Base-by-base conservation (phyloP, 2,113 vertebrate genomes). In the Crotophaga sulcirostris region DNA sequence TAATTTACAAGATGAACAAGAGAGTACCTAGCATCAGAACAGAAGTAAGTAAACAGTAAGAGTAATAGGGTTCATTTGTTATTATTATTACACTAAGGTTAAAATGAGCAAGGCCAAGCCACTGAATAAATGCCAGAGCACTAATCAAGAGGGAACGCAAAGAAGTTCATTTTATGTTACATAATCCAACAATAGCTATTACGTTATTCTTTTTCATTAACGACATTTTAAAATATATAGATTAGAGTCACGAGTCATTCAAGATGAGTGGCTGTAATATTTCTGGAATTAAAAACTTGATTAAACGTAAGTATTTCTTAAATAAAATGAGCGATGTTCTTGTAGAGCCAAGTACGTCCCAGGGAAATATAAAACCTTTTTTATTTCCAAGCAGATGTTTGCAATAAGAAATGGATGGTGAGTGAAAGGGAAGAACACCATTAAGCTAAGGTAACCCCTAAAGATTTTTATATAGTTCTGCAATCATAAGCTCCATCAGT, bases 351-450 rank as follows among this genome's bases (percentile, higher is more conserved):
- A 96, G 95, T 97, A 93, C 84, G 96, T 98, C 97, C 97, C 96
- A 95, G 97, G 98, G 98, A 98, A 98, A 97, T 96, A 96, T 95
- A 97, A 98, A 97, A 87, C 96, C 96, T 90, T 97, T 97, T 97
- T 98, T 96, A 96, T 98, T 97, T 98, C 96, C 95, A 98, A 96
- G 97, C 98, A 98, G 97, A 98, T 98, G 98, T 98, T 98, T 98
- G 97, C 95, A 98, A 98, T 98, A 98, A 98, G 97, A 97, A 97
- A 96, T 97, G 86, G 96, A 96, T 97, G 97, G 96, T 97, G 98
- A 98, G 94, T 97, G 98, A 97, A 97, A 96, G 97, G 97, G 97
- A 97, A 98, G 97, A 97, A 90, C 90, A 90, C 94, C 93, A 94
- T 97, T 96, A 97, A 97, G 97, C 26, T 94, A 97, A 98, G 96